Conservation (phyloP, 2,113 vertebrate species). For the Dromiciops gliroides region DNA sequence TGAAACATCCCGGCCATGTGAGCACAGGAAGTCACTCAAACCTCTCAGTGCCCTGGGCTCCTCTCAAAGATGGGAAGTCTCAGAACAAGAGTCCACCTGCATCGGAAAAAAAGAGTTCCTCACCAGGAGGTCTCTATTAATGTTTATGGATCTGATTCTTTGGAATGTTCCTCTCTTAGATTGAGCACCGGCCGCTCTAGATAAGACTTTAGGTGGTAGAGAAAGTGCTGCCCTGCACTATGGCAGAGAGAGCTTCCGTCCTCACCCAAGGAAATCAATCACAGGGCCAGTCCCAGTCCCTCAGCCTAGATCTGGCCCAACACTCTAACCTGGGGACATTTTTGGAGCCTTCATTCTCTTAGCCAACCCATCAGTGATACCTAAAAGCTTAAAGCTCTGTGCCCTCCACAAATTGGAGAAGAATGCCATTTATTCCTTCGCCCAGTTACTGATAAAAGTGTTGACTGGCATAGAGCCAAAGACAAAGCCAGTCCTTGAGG, state of each 20-base stretch:
- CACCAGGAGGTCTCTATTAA: background rate
- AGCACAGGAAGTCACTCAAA: no score
- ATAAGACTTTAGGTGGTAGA: background rate
- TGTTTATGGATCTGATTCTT: background rate
- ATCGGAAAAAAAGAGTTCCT: background rate
- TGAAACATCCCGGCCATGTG: background rate
- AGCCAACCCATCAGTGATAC: background rate
- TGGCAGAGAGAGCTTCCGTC: no score
- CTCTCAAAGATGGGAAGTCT: background rate
- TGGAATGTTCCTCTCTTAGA: background rate
- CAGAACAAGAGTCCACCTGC: background rate
- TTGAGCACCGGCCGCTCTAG: background rate
- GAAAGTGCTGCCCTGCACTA: no score
- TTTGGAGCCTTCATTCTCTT: background rate
- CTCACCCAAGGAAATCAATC: background rate
- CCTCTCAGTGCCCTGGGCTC: background rate
- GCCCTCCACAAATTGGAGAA: background rate
- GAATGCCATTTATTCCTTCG: background rate
- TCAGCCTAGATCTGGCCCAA: background rate
- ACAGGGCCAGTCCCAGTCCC: no score
- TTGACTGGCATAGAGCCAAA: background rate
- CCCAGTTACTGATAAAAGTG: background rate
- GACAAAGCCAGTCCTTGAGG: background rate
- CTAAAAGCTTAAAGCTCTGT: no score
- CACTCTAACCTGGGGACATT: background rate